Base-by-base conservation (phyloP, 2,113 vertebrate species). In the Solenodon paradoxus region DNA sequence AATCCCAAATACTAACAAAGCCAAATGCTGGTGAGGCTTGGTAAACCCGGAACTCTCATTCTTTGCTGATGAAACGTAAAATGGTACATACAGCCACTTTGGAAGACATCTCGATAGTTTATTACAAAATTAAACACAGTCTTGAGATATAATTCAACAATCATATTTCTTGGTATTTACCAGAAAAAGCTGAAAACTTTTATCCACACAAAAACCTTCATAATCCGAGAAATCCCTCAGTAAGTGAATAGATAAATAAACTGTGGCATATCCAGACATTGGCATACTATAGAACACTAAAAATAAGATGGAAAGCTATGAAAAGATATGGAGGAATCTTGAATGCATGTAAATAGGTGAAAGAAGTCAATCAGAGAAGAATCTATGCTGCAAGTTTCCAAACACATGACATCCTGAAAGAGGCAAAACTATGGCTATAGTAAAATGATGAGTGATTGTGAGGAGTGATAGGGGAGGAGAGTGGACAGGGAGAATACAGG, bases 401-500 rank as follows among this genome's bases (percentile, higher is more conserved):
- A n/a, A n/a, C n/a, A 0, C 35, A 57, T 10, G 57, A 75, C 20
- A 51, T 30, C 22, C 40, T 59, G 81, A 28, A 42, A 66, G 49
- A 59, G 20, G 19, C 1, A 55, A 81, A 85, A 81, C 47, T 57
- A 9, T 51, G 26, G 66, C 49, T 20, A 59, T 22, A 49, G 32
- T 63, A 30, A 26, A 30, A 42, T 77, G 15, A 30, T 28, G 20
- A 20, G 12, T 11, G 17, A 5, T 51, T 57, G 16, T 35, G 35
- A 78, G 32, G 69, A 49, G 17, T 24, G 5, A 7, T 0, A 0
- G 9, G 20, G 10, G 3, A 61, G 10, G 4, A 26, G 0, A 7
- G 30, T 1, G n/a, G n/a, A 12, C 3, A 40, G 15, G 32, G 9
- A 16, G n/a, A 42, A 8, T 10, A 57, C 7, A 38, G 40, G 42